These are phyloP conservation scores for Zoanthus sansibaricus DNA, from an alignment of 92 coral and sea anemone species.

Conservation along the genomic window DNA sequence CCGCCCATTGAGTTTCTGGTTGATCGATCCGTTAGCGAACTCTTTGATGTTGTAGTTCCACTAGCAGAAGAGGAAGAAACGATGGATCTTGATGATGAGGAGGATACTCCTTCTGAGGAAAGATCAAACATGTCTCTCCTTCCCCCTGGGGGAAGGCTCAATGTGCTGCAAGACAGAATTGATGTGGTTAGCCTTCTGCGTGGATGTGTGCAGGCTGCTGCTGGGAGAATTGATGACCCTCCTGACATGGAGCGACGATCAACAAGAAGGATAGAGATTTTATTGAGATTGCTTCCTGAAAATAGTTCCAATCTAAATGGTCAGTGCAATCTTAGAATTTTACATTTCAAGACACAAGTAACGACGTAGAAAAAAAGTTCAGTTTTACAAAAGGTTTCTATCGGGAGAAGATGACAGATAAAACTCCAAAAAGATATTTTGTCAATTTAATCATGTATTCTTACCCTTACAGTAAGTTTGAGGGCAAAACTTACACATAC, in stretches of 20 bases:
- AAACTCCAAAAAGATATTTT: no score
- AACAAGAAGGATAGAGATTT: constrained; percentile 82
- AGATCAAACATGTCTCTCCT: neutral
- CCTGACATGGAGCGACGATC: constrained; percentile 65
- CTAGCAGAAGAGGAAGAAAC: constrained; percentile 35
- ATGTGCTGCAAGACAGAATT: constrained; percentile 39
- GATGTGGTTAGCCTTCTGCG: constrained; percentile 70
- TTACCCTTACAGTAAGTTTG: no score
- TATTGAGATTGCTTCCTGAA: constrained; percentile 75
- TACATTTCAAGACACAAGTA: neutral
- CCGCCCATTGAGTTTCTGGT: constrained; percentile 80
- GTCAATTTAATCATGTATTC: no score
- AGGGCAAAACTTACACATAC: no score
- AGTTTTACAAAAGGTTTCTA: neutral
- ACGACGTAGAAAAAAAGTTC: no score
- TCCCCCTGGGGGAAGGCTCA: neutral
- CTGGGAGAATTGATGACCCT: constrained; percentile 80
- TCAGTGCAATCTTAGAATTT: neutral
- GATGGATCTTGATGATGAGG: constrained; percentile 64
- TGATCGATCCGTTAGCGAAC: constrained; percentile 83
- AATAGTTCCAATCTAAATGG: constrained; percentile 34
- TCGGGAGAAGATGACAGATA: no score
- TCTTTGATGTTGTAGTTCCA: constrained; percentile 71
- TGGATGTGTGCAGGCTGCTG: constrained; percentile 86
- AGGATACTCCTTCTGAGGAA: neutral